Base-by-base conservation (phyloP, 64 coral and sea anemone genomes). In the Stichodactyla helianthus region DNA sequence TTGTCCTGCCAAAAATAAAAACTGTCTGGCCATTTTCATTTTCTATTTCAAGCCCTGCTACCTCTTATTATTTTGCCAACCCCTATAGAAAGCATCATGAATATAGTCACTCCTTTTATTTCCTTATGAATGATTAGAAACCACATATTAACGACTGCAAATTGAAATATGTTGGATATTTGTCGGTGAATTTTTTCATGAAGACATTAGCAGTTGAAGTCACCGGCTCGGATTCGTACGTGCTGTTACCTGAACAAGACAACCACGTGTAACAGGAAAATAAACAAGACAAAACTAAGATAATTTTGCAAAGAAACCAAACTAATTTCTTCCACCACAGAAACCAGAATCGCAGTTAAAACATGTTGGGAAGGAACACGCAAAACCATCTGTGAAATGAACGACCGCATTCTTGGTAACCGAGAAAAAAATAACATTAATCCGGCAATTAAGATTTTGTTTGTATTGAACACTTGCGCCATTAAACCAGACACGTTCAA, bases 311-410 rank as follows among this genome's bases (percentile, higher is more conserved):
- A 2, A 15, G 59, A 15, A 15, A 5, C 59, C 59, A 60, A 60
- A 13, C 59, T 15, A 15, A 60, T 74, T 74, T 74, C 26, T 31
- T 11, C 25, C 26, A 74, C 68, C 68, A 74, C 68, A 74, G 68
- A 74, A 74, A 74, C 68, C 68, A 74, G 68, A 74, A 74, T 68
- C 68, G 2, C 68, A 26, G n/a, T 13, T 74, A 74, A 74, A 74
- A n/a, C 68, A 74, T 74, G 68, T n/a, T 74, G 68, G 11, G 22
- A 23, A 74, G 22, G 20, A 22, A 65, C 35, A 44, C 62, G 62
- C 62, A 65, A 65, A 65, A 65, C 62, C 62, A 65, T 20, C 62
- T 65, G 62, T 65, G 20, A 65, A n/a, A 65, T 22, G 22, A 65
- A 65, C 62, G 4, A 65, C 62, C 62, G 20, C 62, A 65, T 6